Evolutionary conservation across 2,888 invertebrate genomes (phyloP), one percentile per base, ranked within the genome.

Genomic region (Chaetoderma sp.): DNA sequence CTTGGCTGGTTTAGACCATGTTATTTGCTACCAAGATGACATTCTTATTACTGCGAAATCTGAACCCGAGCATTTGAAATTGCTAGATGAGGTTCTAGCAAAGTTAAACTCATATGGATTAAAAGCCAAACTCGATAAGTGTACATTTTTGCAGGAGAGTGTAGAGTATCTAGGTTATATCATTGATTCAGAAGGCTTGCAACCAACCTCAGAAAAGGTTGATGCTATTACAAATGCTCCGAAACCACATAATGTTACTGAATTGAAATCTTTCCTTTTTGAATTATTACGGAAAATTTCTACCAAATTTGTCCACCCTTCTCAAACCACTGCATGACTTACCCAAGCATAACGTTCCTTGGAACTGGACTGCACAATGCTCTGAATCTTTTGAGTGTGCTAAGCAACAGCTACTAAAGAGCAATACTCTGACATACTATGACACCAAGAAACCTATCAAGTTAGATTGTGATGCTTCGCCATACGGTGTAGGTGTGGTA

Each of bases 391-490:
- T 80, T 55, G 27, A 27, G 2, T 32, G 54, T 18, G 42, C 67
- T n/a, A 81, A 82, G 57, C 36, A 39, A 21, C 36, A 68, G 16
- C 50, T 80, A 1, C 42, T 57, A 5, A 65, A 63, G 10, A 65
- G 71, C 18, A 58, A 62, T 5, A 60, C 78, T 16, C 70, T 83
- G 8, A 69, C 70, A n/a, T 80, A 84, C 63, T 85, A 76, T 70
- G 77, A 85, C 52, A 78, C 78, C 1, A 58, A 30, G n/a, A 57
- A 72, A 23, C 76, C 74, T 23, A 42, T 86, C 4, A 66, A 73
- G 18, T 59, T 88, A 3, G 78, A 84, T 1, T 80, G 82, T 44
- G 87, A 88, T 75, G 86, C 86, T 0, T 82, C 80, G 23, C 77
- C 78, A 4, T 68, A 63, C 28, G 83, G 84, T 21, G 57, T 82